Evolutionary conservation across 2,797 vertebrate genomes (phyloP), one percentile per base, ranked within the genome.

Genomic region (Hyperoplus lanceolatus): DNA sequence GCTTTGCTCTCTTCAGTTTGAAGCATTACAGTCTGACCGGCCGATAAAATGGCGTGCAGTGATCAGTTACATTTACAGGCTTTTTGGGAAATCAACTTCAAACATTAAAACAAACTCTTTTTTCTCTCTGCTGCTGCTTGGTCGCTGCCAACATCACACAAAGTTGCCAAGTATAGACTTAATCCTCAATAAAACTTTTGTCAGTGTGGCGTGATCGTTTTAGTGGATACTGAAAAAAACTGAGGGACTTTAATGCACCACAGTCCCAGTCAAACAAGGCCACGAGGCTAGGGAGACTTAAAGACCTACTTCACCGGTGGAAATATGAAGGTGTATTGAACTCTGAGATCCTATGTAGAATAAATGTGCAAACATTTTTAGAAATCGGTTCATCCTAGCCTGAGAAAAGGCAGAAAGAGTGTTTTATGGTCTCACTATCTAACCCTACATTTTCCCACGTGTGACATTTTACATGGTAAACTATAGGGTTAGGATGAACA

Each of bases 101-200:
- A 71, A 69, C 39, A 38, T 59, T 48, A 49, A 66, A 56, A 29
- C 29, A 76, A 77, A 76, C n/a, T 13, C 50, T n/a, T 41, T 56
- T 49, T 67, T 15, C 68, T 71, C 60, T 71, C 71, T 4, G 29
- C 36, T 53, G 55, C 73, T 75, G 16, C 81, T 56, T 78, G 56
- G 49, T 46, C 29, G 61, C 68, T 81, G 85, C 81, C 86, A 89
- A 63, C 60, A 68, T 29, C 29, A 29, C 63, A 55, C 69, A 81
- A 71, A 86, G 72, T 81, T 68, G 79, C 85, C 81, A 85, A 83
- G 75, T 72, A 73, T 75, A 85, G 88, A 81, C 80, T 77, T 84
- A 79, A 87, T 87, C 81, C 82, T 81, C 70, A 70, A 50, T 76
- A 84, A 29, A 83, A 82, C 66, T 63, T 62, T 75, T 80, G 70